A percentile compares a stretch with the other conserved stretches of the same genome.
Conservation (phyloP, 2,888 invertebrate genomes). For the Lepidonotus clava region DNA sequence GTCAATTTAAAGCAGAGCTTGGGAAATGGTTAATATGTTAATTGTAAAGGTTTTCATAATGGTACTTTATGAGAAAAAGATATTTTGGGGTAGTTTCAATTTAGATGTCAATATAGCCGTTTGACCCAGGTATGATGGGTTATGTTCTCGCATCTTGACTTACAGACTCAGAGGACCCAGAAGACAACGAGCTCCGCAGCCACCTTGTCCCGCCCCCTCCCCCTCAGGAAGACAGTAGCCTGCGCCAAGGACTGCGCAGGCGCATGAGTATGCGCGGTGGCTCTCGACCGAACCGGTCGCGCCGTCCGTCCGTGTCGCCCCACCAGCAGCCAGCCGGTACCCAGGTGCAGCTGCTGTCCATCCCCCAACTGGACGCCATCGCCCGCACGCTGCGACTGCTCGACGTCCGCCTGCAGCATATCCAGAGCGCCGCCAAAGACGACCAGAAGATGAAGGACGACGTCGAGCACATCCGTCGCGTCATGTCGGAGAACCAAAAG, state of each 20-base stretch:
- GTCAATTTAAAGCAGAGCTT: no score
- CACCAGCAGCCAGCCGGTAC: conserved; percentile 8
- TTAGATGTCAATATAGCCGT: no score
- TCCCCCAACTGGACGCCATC: conserved; percentile 80
- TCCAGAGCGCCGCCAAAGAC: conserved; percentile 78
- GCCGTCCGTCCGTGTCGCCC: conserved; percentile 30
- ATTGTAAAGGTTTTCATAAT: no score
- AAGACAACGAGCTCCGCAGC: not conserved
- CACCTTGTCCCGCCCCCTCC: conserved; percentile 44
- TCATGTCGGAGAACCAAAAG: conserved; percentile 80
- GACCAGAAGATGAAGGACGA: conserved; percentile 78
- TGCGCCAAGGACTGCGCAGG: conserved; percentile 7
- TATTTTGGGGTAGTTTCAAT: no score
- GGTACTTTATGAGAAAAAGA: no score
- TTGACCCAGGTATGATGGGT: not conserved
- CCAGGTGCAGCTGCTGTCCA: conserved; percentile 70
- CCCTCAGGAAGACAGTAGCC: conserved; percentile 10
- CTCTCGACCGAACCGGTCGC: conserved; percentile 19
- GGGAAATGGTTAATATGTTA: no score
- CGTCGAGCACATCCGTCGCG: conserved; percentile 78
- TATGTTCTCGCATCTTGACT: not conserved
- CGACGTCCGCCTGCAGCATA: conserved; percentile 79
- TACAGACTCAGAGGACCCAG: conserved; percentile 26
- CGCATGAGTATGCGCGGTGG: conserved; percentile 52
- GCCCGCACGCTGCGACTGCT: conserved; percentile 79